Evolutionary conservation across 2,113 vertebrate species (phyloP).

Genomic region (Nansenia antarctica): DNA sequence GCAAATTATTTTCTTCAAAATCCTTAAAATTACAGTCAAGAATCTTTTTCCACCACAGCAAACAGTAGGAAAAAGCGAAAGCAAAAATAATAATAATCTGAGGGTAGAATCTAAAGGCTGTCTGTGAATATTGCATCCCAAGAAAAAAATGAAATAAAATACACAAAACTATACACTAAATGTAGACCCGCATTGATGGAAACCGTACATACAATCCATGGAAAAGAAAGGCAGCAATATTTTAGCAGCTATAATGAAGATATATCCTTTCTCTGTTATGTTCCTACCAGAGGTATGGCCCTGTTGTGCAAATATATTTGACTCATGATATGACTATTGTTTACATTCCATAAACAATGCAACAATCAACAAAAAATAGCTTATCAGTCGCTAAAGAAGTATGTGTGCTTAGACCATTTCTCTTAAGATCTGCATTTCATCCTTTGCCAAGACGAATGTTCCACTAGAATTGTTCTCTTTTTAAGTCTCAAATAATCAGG

Average conservation of each 20-base stretch:
- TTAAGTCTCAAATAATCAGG: constrained; percentile 9
- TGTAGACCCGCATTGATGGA: not conserved
- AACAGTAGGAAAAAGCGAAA: not conserved
- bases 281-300: not conserved
- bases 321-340: not conserved
- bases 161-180: not conserved
- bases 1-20: not conserved
- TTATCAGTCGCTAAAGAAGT: not conserved
- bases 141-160: too few species aligned
- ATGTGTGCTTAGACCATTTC: constrained; percentile 29
- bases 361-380: not conserved
- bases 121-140: constrained; percentile 26
- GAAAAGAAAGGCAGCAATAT: constrained; percentile 23
- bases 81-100: not conserved
- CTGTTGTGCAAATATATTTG: constrained; percentile 20
- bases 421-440: constrained; percentile 2
- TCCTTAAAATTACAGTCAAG: not conserved
- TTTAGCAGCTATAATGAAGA: constrained; percentile 38
- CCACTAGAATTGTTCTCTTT: constrained; percentile 12
- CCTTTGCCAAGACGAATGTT: constrained; percentile 1
- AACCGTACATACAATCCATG: not conserved
- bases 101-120: constrained; percentile 18
- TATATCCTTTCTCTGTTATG: not conserved
- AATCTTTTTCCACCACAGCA: not conserved
- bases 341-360: not conserved